phyloP scores from a whole-genome alignment of 1,140 invertebrate species.

The Orius insidiosus region DNA sequence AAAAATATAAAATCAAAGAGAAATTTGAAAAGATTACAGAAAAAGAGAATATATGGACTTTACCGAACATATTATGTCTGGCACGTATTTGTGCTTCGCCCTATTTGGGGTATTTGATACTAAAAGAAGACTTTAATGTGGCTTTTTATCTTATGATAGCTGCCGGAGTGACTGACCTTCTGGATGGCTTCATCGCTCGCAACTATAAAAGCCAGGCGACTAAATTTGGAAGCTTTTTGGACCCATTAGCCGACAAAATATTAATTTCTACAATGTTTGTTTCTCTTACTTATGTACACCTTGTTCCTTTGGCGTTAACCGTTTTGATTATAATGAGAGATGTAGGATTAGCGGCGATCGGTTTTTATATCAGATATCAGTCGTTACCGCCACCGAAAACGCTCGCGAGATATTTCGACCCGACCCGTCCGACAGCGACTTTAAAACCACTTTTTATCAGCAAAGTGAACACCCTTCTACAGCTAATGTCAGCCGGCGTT shows the following conservation, averaged over 20 bases:
- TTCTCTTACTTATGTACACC: constrained; percentile 61
- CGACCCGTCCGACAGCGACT: constrained; percentile 52
- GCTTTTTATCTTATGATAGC: constrained; percentile 55
- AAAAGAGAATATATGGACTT: constrained; percentile 81
- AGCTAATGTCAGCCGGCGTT: constrained; percentile 60
- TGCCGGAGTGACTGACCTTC: constrained; percentile 68
- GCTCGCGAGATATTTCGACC: constrained; percentile 74
- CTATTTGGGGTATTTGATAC: constrained; percentile 62
- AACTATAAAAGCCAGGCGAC: constrained; percentile 79
- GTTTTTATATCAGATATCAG: constrained; percentile 76
- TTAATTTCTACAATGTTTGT: constrained; percentile 77
- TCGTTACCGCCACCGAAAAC: constrained; percentile 83
- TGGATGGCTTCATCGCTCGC: constrained; percentile 92
- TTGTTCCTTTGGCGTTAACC: constrained; percentile 77
- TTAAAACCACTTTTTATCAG: constrained; percentile 63
- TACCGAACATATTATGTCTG: constrained; percentile 80
- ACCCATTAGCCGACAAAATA: constrained; percentile 95
- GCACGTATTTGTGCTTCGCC: constrained; percentile 69
- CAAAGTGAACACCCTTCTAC: constrained; percentile 85
- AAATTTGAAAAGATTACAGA: constrained; percentile 19
- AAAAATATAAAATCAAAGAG: too few relatives aligned
- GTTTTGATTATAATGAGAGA: constrained; percentile 70
- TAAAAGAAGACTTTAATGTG: constrained; percentile 52
- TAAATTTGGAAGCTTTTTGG: constrained; percentile 85
- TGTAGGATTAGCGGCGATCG: constrained; percentile 58